Percentiles rank a stretch among this genome's conserved stretches.
Conservation (phyloP, 2,888 invertebrate species). For the Ctenicera cuprea region DNA sequence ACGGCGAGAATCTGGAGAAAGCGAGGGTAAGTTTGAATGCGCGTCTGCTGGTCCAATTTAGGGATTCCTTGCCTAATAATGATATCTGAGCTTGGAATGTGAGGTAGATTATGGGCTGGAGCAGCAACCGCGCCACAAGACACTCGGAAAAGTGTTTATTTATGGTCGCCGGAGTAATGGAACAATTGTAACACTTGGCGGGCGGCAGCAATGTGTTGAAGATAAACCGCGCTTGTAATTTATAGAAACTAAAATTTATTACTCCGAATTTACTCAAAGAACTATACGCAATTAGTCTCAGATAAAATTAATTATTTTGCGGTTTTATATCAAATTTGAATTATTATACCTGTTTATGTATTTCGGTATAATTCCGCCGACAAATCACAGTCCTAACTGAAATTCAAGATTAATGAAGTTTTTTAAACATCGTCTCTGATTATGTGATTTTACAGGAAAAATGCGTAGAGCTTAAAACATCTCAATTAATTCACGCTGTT, state of each 20-base stretch:
- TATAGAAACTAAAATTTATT: constrained; percentile 65
- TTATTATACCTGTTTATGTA: constrained; percentile 17
- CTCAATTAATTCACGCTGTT: too few species aligned
- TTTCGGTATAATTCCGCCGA: not conserved
- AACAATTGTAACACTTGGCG: constrained; percentile 67
- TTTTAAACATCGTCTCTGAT: too few species aligned
- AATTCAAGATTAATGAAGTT: constrained; percentile 9
- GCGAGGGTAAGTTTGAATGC: constrained; percentile 42
- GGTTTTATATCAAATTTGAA: constrained; percentile 57
- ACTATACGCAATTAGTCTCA: constrained; percentile 41
- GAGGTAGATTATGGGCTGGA: constrained; percentile 56
- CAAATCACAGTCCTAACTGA: not conserved
- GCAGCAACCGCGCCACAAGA: constrained; percentile 50
- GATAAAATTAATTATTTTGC: constrained; percentile 59
- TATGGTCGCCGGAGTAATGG: constrained; percentile 65
- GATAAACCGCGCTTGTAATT: constrained; percentile 66
- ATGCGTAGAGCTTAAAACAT: too few species aligned
- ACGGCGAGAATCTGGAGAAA: constrained; percentile 51
- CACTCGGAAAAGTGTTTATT: constrained; percentile 65
- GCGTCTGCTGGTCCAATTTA: constrained; percentile 57
- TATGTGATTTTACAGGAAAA: not conserved
- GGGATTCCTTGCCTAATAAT: constrained; percentile 63
- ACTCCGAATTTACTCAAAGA: constrained; percentile 57
- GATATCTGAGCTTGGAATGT: constrained; percentile 60
- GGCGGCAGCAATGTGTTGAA: constrained; percentile 64